Base-by-base conservation (phyloP, 2,797 vertebrate species). In the Tamandua tetradactyla region DNA sequence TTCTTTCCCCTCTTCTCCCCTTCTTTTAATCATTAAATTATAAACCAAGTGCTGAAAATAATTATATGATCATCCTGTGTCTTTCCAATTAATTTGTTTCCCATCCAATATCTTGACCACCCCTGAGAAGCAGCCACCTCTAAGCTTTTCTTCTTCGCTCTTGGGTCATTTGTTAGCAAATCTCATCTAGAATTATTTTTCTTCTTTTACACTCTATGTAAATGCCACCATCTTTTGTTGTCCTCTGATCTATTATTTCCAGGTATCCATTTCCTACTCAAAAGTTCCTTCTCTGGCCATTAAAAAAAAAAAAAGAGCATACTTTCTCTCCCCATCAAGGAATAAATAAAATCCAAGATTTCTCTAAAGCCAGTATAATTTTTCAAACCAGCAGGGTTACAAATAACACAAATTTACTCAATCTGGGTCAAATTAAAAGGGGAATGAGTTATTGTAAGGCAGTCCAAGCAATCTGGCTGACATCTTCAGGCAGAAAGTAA, bases 401-500 rank as follows among this genome's bases (percentile, higher is more conserved):
- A 52, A 59, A 37, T 59, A 89, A 69, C 30, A 79, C 93, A 93
- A 68, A 83, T 91, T 44, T 30, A 72, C 85, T 59, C 61, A 80
- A 84, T 84, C 40, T 72, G 72, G 10, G 78, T 93, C 85, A 72
- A 76, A 89, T 83, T 79, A 84, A 88, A 89, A 92, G 18, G n/a
- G 25, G 85, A 86, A 93, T 49, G 47, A 80, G 32, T 11, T 37
- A 59, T 76, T 86, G 37, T 47, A 57, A 95, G 85, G 79, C 49
- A 91, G 42, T 90, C 55, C 66, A 76, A 84, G 23, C 61, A 85
- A 57, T 72, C 40, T 87, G 64, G 69, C 66, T 76, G 71, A 88
- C 52, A 91, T 96, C 59, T 81, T 27, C 30, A 72, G 35, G 52
- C 42, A 89, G 71, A 92, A 95, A 94, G 83, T 80, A 72, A 80